Evolutionary conservation across 1,140 invertebrate species (phyloP), one percentile per base, ranked within the genome.

Genomic region (Steinernema khuongi): DNA sequence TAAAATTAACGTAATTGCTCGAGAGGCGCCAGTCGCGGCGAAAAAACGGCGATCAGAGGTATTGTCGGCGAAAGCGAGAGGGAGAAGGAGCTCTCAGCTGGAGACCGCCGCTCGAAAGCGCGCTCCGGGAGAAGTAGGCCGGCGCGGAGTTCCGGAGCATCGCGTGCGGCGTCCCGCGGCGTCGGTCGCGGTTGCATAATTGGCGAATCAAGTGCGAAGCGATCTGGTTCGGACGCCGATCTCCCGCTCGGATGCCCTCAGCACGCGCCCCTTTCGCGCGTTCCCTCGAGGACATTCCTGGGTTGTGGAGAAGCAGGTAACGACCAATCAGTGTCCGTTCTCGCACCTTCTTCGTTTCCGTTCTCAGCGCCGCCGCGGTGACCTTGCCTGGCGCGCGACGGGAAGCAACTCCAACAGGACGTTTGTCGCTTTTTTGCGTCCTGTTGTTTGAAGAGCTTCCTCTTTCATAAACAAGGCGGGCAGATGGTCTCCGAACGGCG

Each of bases 1-100:
- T 60, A 60, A 60, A 60, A 60, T 60, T 60, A 60, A 22, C 7
- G 50, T 60, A 60, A 60, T 60, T 60, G 50, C 50, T 60, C 50
- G 50, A 22, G 50, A 60, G 50, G 50, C 50, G 50, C 50, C 50
- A 60, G 50, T 60, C 50, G 50, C 11, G 36, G 7, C 50, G 50
- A 60, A 60, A 60, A 60, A 60, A 60, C 7, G 50, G 50, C 50
- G 50, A 60, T 60, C 50, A 60, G 26, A 60, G 50, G 50, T 26
- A 22, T 22, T 7, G 14, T 7, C 4, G 2, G 50, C 11, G 50
- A 22, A 60, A 60, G 26, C 7, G 7, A 22, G 11, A 60, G 50
- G 50, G 14, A 22, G 50, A 60, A 60, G 4, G 50, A 60, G 4
- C 14, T 22, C 50, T 7, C 4, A 7, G 26, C 50, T 41, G 36